Conservation (phyloP, 2,888 invertebrate species). For the Eueremaeus valkanovi region DNA sequence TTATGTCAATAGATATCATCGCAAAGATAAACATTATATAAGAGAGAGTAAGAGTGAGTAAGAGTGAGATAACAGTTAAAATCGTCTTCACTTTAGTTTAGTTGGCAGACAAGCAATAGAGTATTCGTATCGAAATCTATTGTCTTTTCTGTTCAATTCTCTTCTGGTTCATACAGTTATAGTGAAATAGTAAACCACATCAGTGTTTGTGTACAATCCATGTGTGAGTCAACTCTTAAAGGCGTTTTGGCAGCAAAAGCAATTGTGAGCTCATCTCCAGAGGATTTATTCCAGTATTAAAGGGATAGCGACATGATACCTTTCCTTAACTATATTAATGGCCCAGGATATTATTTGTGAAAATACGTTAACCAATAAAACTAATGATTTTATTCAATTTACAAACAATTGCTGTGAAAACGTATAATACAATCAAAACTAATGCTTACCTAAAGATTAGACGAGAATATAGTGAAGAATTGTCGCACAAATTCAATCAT, state of each 20-base stretch:
- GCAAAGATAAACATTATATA: not conserved
- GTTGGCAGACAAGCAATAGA: not conserved
- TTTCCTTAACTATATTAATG: conserved; percentile 7
- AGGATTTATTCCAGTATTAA: not conserved
- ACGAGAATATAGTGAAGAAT: conserved; percentile 12
- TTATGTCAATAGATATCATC: not conserved
- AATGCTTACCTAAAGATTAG: conserved; percentile 13
- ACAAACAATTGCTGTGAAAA: not conserved
- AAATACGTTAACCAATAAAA: conserved; percentile 1
- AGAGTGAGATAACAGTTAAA: not conserved
- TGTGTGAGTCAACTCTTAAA: not conserved
- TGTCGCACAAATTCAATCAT: conserved; percentile 7
- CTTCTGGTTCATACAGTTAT: not conserved
- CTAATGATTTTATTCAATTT: conserved; percentile 1
- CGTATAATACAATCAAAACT: not conserved
- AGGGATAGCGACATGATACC: not conserved
- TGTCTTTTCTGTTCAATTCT: not conserved
- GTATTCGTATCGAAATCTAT: not conserved
- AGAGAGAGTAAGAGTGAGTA: not conserved
- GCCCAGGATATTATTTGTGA: not conserved
- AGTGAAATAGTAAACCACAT: not conserved
- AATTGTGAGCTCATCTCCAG: not conserved
- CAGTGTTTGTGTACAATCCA: not conserved
- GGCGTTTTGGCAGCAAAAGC: not conserved
- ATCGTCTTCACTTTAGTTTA: not conserved